Evolutionary conservation across 2,113 vertebrate species (phyloP), one percentile per base, ranked within the genome.

Genomic region (Rynchops niger): DNA sequence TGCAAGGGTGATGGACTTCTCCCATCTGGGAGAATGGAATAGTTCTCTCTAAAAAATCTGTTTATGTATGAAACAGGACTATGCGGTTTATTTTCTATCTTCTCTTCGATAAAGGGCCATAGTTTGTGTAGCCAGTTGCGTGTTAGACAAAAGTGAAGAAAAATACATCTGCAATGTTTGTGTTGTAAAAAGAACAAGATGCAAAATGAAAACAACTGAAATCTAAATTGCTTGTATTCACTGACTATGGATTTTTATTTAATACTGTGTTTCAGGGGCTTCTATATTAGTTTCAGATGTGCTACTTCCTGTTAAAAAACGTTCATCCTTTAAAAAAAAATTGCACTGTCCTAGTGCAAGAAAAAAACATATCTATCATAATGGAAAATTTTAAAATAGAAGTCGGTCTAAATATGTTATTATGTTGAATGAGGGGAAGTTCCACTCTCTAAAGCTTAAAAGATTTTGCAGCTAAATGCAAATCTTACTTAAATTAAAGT

Each of bases 241-340:
- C 9, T 38, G 43, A 62, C 22, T 38, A n/a, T 82, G 84, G 45
- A 42, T 95, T 95, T 82, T 94, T 95, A 72, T 95, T 95, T 88
- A 92, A 67, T 56, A 15, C 47, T 73, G 76, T 82, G 58, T 91
- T 93, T 87, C 45, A 50, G 25, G 27, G 40, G 23, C 26, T 92
- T 97, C 73, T 93, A 1, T 93, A 89, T 94, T 95, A 80, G 73
- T 88, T 93, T 97, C 94, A 95, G 82, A 82, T 96, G 87, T 97
- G 76, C 72, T 65, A 56, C 55, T 94, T 93, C 89, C 88, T 96
- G 72, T 81, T 71, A 63, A 89, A 92, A 88, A 88, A 63, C 72
- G 40, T 56, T 89, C 40, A 43, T 78, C 45, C 52, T 95, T 78
- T 0, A 10, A 36, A 59, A 85, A 87, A 61, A 70, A 61, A 52